These are phyloP conservation scores for Chaunax sp. DNA, from an alignment of 2,797 vertebrate species.

Conservation along the genomic window DNA sequence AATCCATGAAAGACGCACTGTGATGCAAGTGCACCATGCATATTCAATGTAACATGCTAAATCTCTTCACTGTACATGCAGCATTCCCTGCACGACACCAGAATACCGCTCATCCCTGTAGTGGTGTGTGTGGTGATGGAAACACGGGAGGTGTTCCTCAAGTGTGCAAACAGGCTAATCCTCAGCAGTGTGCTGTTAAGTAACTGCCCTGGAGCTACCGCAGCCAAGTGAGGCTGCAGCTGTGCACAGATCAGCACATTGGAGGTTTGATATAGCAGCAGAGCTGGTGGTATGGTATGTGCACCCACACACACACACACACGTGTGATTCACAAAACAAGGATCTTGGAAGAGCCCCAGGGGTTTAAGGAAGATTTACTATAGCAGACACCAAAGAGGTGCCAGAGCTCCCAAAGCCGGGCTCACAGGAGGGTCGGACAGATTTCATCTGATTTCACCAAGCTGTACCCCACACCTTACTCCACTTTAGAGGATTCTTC, in stretches of 20 bases:
- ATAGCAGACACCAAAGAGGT: too few relatives aligned
- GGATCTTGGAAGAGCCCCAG: conserved; percentile 6
- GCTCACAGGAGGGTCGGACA: too few relatives aligned
- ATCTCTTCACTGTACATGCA: conserved; percentile 20
- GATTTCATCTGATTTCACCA: too few relatives aligned
- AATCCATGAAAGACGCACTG: neutral
- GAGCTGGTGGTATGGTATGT: neutral
- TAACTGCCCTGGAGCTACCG: conserved; percentile 26
- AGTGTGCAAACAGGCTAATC: conserved; percentile 13
- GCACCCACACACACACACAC: neutral
- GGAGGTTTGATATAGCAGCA: conserved; percentile 11
- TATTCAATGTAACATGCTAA: conserved; percentile 29
- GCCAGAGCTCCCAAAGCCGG: too few relatives aligned
- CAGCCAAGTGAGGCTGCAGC: conserved; percentile 21
- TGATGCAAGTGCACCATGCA: conserved; percentile 36
- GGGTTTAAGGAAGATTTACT: too few relatives aligned
- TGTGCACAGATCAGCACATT: conserved; percentile 39
- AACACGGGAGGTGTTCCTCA: conserved; percentile 5
- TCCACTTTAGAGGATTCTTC: too few relatives aligned
- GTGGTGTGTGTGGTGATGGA: too few relatives aligned
- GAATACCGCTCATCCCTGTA: too few relatives aligned
- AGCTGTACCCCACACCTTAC: too few relatives aligned
- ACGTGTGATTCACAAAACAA: neutral
- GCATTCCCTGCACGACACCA: conserved; percentile 14
- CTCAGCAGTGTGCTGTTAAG: neutral